These are phyloP conservation scores for Clarias batrachus DNA, from an alignment of 2,113 vertebrate species.

Conservation along the genomic window DNA sequence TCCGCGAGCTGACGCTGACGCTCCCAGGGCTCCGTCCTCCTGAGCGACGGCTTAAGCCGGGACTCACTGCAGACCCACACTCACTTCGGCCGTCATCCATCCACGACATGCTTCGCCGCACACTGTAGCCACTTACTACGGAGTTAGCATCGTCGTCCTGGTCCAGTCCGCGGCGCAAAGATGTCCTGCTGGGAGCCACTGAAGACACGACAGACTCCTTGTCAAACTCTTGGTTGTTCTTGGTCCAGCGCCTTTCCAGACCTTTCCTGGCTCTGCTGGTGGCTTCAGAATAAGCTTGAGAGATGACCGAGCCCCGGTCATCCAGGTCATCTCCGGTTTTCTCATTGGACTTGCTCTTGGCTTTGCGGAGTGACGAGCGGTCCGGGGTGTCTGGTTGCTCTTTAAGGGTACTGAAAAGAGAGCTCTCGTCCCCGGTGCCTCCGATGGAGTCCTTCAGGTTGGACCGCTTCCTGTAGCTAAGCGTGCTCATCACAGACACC, in stretches of 20 bases:
- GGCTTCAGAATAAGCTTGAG: constrained; percentile 79
- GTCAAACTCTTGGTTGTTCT: constrained; percentile 76
- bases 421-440: constrained; percentile 83
- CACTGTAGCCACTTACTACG: constrained; percentile 77
- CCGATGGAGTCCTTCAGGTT: constrained; percentile 90
- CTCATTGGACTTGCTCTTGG: constrained; percentile 66
- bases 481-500: constrained; percentile 85
- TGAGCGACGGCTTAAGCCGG: constrained; percentile 57
- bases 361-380: constrained; percentile 74
- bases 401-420: constrained; percentile 83
- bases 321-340: constrained; percentile 66
- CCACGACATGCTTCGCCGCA: constrained; percentile 78
- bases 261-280: constrained; percentile 77
- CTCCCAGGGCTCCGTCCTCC: constrained; percentile 59
- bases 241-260: constrained; percentile 84
- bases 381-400: constrained; percentile 80
- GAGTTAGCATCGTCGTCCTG: constrained; percentile 79
- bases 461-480: constrained; percentile 92
- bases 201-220: constrained; percentile 77
- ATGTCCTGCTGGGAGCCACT: constrained; percentile 78
- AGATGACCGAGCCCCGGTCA: constrained; percentile 77
- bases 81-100: constrained; percentile 73
- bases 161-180: constrained; percentile 74
- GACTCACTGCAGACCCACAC: constrained; percentile 54
- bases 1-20: constrained; percentile 66